phyloP scores from a whole-genome alignment of 2,113 vertebrate genomes.

The Brachionichthys hirsutus region DNA sequence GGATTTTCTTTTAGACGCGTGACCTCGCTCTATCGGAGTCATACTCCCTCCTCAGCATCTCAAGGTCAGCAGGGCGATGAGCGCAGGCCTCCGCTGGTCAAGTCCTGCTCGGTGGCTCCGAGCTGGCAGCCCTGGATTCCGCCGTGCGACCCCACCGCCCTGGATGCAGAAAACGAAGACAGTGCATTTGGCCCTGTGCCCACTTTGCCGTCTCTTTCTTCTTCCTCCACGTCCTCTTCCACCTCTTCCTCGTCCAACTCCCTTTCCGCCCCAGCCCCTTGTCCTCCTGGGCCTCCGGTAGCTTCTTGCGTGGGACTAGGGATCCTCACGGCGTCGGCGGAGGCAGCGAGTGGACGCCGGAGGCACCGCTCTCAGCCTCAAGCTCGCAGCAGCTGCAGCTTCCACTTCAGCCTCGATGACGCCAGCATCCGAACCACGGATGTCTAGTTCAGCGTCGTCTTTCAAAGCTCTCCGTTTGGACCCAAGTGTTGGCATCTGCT shows the following conservation, averaged over 20 bases:
- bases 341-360: conserved; percentile 58
- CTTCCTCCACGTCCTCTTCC: conserved; percentile 70
- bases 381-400: conserved; percentile 58
- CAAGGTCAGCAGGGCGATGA: conserved; percentile 48
- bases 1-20: conserved; percentile 44
- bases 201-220: conserved; percentile 66
- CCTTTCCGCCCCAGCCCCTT: conserved; percentile 46
- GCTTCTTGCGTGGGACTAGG: conserved; percentile 41
- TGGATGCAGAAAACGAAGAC: conserved; percentile 58
- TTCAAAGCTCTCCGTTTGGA: conserved; percentile 31
- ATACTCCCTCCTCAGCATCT: conserved; percentile 32
- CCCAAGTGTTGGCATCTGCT: conserved; percentile 36
- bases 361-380: conserved; percentile 80
- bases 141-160: conserved; percentile 29
- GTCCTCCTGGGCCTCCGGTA: conserved; percentile 7
- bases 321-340: conserved; percentile 46
- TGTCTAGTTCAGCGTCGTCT: conserved; percentile 57
- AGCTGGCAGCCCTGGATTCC: conserved; percentile 84
- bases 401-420: conserved; percentile 71
- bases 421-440: conserved; percentile 79
- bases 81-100: conserved; percentile 63
- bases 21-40: conserved; percentile 61
- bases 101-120: conserved; percentile 75
- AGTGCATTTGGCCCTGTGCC: conserved; percentile 64
- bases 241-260: conserved; percentile 75